Evolutionary conservation across 2,113 vertebrate species (phyloP), one percentile per base, ranked within the genome.

Genomic region (Dinomys branickii): DNA sequence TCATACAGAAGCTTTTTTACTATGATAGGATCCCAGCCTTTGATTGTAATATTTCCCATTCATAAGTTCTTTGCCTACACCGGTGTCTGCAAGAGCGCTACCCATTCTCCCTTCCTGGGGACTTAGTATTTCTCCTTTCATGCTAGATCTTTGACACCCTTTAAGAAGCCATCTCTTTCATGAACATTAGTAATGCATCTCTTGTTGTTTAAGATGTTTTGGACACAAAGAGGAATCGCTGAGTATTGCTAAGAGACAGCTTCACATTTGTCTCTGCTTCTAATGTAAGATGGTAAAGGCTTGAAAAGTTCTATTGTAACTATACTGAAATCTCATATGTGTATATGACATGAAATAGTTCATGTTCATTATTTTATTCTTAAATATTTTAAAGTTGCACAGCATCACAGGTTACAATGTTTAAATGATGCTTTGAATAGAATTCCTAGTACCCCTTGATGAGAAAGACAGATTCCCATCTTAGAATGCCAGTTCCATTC

Each of bases 161-260:
- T 44, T 44, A 9, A 61, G 12, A 41, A 12, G 8, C 47, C n/a
- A n/a, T 52, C 7, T 9, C 12, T 44, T 54, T n/a, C 58, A n/a
- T 38, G 7, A 28, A 13, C 8, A 5, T 12, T 17, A n/a, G 11
- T 50, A 65, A 38, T 33, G 26, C 5, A 10, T 0, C 0, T 26
- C 33, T 75, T 78, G 5, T 69, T 26, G 8, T 16, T 13, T 10
- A 35, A 41, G 17, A 8, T 71, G 13, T 52, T 73, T 7, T 54
- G 33, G 30, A 47, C 65, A 2, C 12, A 8, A 77, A n/a, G 35
- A 0, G 9, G 24, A 33, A 38, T 38, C 19, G n/a, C 11, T 65
- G 41, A 69, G 41, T 73, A 3, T 33, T 81, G 59, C 24, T 56
- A 14, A 56, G 3, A 19, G 33, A 73, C 7, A 35, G 20, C 30